A percentile compares a stretch with the other conserved stretches of the same genome.
Conservation (phyloP, 2,797 vertebrate species). For the Percopsis omiscomaycus region DNA sequence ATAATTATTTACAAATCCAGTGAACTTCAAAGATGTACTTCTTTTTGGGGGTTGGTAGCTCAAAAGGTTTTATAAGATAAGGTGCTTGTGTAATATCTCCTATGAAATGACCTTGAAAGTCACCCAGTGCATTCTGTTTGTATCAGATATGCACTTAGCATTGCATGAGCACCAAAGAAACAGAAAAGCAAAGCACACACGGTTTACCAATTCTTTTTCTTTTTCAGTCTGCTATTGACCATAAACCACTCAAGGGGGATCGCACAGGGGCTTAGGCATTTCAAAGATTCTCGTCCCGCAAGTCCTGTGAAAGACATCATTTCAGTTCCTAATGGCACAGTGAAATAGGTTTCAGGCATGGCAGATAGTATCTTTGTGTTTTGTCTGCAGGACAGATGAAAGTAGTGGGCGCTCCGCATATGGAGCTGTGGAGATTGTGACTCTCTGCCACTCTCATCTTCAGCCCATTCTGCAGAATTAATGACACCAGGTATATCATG, state of each 20-base stretch:
- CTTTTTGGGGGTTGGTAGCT: too few species aligned
- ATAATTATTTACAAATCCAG: too few species aligned
- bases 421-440: conserved; percentile 61
- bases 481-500: conserved; percentile 63
- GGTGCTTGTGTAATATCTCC: background rate
- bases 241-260: conserved; percentile 30
- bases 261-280: conserved; percentile 3
- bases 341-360: conserved; percentile 72
- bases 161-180: background rate
- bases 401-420: conserved; percentile 42
- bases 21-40: too few species aligned
- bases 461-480: conserved; percentile 66
- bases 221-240: conserved; percentile 5
- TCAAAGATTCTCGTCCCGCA: conserved; percentile 38
- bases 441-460: conserved; percentile 61
- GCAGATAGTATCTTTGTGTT: conserved; percentile 69
- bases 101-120: background rate
- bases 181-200: too few species aligned
- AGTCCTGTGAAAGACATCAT: conserved; percentile 52
- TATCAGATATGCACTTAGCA: background rate
- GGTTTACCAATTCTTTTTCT: too few species aligned
- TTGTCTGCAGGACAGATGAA: conserved; percentile 58
- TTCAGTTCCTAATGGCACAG: conserved; percentile 66
- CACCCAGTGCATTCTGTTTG: background rate
- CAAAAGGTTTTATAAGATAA: background rate